Base-by-base conservation (phyloP, 1,140 invertebrate species). In the Ips nitidus region DNA sequence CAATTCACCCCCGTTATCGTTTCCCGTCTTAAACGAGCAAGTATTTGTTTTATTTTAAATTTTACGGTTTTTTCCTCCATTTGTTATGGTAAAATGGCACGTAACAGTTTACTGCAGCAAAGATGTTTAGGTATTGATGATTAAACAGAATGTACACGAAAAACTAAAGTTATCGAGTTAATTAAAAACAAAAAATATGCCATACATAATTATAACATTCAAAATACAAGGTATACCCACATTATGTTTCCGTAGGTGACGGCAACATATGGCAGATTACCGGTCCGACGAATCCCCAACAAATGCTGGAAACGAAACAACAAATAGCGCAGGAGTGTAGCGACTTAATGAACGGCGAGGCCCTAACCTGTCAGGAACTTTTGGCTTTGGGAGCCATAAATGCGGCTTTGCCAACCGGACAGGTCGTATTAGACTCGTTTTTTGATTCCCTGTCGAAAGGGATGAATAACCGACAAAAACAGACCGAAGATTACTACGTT, bases 361-460 rank as follows among this genome's bases (percentile, higher is more conserved):
- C 87, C 5, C 90, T 95, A 86, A 95, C 93, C 1, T 96, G 94
- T 82, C 93, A 94, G 81, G 94, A 98, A 83, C 84, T 97, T 1
- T 83, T 98, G 52, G 94, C 94, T 41, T 84, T 97, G 40, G 94
- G 95, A 52, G 94, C 94, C 5, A 87, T 98, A 40, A 94, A 93
- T 74, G 94, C 94, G 1, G 93, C 94, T 1, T 80, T 97, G 67
- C 94, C 94, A 36, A 95, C 94, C 3, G 92, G 91, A 47, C 92
- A 94, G 82, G 86, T 92, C 41, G 91, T 90, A 2, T 81, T 93
- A 37, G 90, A 93, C 74, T 90, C 91, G 1, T 91, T 94, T 79
- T 89, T 93, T 74, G 88, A 88, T 76, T 91, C 91, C 40, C 82
- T 94, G 5, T 90, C 90, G 5, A 92, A 92, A 80, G 89, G 88